Conservation (phyloP, 2,113 vertebrate genomes). For the Felis chaus region DNA sequence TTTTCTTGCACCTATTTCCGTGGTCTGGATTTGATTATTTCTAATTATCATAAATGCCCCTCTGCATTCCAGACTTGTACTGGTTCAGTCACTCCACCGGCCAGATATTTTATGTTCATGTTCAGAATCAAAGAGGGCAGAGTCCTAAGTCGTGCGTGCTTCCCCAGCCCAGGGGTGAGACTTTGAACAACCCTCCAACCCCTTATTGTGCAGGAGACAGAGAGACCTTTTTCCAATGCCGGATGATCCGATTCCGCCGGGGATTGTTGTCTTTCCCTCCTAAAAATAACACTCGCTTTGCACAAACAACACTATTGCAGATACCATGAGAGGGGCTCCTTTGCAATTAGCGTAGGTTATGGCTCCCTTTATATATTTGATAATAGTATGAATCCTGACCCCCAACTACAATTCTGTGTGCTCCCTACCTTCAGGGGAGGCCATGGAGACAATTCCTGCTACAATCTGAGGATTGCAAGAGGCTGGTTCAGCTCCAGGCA, state of each 20-base stretch:
- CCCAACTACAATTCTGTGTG: accelerated
- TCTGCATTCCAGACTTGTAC: not conserved
- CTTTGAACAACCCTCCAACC: not conserved
- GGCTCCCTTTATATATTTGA: not conserved
- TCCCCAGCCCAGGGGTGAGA: not conserved
- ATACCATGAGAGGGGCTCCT: accelerated
- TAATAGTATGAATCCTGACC: accelerated
- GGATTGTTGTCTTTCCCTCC: not conserved
- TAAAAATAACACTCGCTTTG: not conserved
- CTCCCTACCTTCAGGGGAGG: accelerated
- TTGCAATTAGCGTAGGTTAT: not conserved
- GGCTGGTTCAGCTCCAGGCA: accelerated
- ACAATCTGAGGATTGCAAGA: accelerated
- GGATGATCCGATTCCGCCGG: accelerated
- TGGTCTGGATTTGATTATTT: slow-evolving; percentile 68
- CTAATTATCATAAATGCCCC: slow-evolving; percentile 52
- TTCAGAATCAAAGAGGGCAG: not conserved
- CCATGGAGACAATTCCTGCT: accelerated
- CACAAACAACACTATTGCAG: accelerated
- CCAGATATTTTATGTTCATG: not conserved
- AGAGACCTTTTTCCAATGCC: not conserved
- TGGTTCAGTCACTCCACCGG: not conserved
- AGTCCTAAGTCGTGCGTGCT: not conserved
- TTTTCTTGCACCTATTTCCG: slow-evolving; percentile 29
- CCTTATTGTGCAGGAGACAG: not conserved